phyloP scores from a whole-genome alignment of 2,888 invertebrate species.

The Yponomeuta plumbellus region DNA sequence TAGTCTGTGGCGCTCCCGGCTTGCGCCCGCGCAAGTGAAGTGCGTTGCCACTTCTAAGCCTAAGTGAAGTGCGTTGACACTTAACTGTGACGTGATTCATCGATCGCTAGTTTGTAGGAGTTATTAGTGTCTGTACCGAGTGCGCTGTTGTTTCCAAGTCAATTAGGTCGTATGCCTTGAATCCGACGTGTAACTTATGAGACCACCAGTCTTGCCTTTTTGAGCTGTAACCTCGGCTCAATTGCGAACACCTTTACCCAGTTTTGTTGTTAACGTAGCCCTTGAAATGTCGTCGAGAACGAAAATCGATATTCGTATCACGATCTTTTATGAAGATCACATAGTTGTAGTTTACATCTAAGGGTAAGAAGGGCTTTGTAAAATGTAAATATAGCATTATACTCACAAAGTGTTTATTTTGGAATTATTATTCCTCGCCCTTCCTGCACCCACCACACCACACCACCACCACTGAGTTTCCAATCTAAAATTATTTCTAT shows the following conservation, averaged over 20 bases:
- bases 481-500: too few species aligned
- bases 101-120: conserved; percentile 45
- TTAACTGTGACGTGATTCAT: conserved; percentile 72
- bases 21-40: conserved; percentile 55
- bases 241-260: conserved; percentile 63
- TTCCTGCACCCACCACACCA: neutral
- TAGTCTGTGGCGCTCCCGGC: conserved; percentile 55
- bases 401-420: conserved; percentile 13
- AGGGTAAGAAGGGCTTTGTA: conserved; percentile 20
- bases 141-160: conserved; percentile 47
- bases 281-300: conserved; percentile 79
- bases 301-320: conserved; percentile 81
- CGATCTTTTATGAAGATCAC: conserved; percentile 80
- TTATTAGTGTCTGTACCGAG: conserved; percentile 61
- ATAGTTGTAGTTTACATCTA: conserved; percentile 80
- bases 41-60: conserved; percentile 63
- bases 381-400: conserved; percentile 18
- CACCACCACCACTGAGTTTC: too few species aligned
- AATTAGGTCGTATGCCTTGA: conserved; percentile 65
- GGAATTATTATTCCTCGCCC: neutral
- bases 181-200: conserved; percentile 54
- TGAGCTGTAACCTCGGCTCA: conserved; percentile 58
- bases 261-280: conserved; percentile 55
- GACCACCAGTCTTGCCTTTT: conserved; percentile 65
- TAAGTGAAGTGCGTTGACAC: conserved; percentile 72